Evolutionary conservation across 2,113 vertebrate genomes (phyloP).

Genomic region (Callospermophilus lateralis): DNA sequence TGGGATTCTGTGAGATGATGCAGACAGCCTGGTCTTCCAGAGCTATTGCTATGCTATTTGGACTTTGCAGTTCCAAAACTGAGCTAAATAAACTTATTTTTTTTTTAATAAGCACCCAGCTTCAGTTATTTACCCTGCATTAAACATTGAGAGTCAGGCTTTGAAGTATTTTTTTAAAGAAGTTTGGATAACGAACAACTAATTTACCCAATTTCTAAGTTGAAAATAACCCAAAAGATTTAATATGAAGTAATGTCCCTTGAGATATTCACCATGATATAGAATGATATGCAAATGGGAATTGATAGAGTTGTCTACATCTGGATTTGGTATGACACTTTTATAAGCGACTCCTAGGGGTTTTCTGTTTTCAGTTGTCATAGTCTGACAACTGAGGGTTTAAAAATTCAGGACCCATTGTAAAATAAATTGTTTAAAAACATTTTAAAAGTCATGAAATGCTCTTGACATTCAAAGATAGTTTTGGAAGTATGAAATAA

Average conservation of each 20-base stretch:
- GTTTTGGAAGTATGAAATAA: conserved; percentile 31
- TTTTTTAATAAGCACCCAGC: not conserved
- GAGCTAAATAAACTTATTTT: not conserved
- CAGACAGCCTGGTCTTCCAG: not conserved
- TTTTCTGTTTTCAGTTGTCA: conserved; percentile 57
- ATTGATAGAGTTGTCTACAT: not conserved
- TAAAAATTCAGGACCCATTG: conserved; percentile 11
- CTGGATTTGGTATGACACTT: conserved; percentile 56
- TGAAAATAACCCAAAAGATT: not conserved
- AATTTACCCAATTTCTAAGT: not conserved
- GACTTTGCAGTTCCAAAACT: not conserved
- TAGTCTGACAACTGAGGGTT: conserved; percentile 15
- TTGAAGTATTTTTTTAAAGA: conserved; percentile 20
- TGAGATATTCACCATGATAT: not conserved
- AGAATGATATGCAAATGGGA: conserved; percentile 36
- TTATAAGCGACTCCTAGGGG: conserved; percentile 36
- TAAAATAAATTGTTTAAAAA: conserved; percentile 66
- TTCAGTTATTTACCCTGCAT: not conserved
- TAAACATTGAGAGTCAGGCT: not conserved
- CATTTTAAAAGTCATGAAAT: not conserved
- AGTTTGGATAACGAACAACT: not conserved
- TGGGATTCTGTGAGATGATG: not conserved
- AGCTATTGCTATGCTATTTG: not conserved
- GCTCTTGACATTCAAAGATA: conserved; percentile 37
- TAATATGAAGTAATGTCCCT: not conserved